phyloP scores from a whole-genome alignment of 2,888 invertebrate species.

The Pogonocherus hispidulus region DNA sequence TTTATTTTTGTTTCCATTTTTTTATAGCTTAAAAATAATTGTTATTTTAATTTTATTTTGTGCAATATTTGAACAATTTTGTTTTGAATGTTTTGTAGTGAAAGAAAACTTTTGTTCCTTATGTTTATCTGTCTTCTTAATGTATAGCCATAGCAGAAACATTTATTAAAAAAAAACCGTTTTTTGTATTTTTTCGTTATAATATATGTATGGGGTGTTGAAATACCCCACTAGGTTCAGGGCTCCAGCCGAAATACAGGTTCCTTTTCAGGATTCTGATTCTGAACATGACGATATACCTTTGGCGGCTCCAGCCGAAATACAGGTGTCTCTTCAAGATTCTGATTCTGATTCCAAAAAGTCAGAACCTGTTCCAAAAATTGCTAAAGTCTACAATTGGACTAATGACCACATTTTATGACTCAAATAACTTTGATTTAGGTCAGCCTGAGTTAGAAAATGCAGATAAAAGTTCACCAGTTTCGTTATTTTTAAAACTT shows the following conservation, averaged over 20 bases:
- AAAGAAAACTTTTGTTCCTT: no score
- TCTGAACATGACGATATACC: slow-evolving; percentile 27
- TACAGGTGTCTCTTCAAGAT: neutral
- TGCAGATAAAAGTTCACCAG: slow-evolving; percentile 6
- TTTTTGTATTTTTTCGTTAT: no score
- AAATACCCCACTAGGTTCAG: neutral
- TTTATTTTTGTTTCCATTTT: no score
- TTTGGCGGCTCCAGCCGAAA: slow-evolving; percentile 8
- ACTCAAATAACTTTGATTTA: slow-evolving; percentile 11
- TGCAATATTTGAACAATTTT: no score
- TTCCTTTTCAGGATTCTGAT: slow-evolving; percentile 9
- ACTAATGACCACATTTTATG: slow-evolving; percentile 11
- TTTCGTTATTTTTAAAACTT: slow-evolving; percentile 10
- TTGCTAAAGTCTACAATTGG: slow-evolving; percentile 21
- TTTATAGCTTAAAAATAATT: no score
- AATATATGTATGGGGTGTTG: no score
- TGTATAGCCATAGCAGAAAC: no score
- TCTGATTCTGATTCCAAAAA: slow-evolving; percentile 10
- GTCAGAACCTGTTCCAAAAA: slow-evolving; percentile 12
- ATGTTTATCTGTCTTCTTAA: no score
- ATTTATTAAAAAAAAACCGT: no score
- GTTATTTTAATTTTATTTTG: no score
- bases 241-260: slow-evolving; percentile 7
- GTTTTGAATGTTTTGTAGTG: no score
- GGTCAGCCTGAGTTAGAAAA: slow-evolving; percentile 6